A percentile compares a stretch with the other conserved stretches of the same genome.
phyloP scores from a whole-genome alignment of 2,797 vertebrate species.

The Anguilla obscura region DNA sequence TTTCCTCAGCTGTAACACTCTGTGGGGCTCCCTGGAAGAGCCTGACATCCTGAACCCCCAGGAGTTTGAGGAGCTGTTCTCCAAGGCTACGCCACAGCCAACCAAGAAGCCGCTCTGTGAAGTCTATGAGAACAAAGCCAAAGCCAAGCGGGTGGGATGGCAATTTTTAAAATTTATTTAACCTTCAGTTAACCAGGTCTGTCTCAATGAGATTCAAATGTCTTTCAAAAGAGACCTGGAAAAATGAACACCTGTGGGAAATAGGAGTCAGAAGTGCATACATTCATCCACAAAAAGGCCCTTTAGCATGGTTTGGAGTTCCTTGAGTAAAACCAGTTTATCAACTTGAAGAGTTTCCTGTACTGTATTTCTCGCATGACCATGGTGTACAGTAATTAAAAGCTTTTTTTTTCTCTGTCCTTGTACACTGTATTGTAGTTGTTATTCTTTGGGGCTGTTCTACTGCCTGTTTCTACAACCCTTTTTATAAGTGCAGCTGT shows the following conservation, averaged over 20 bases:
- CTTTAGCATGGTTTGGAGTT: not conserved
- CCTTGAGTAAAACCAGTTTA: not conserved
- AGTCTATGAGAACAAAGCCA: conserved; percentile 83
- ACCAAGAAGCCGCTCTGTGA: conserved; percentile 91
- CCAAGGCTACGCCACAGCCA: conserved; percentile 80
- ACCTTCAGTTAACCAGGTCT: not conserved
- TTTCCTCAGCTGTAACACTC: conserved; percentile 66
- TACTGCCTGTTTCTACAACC: no score
- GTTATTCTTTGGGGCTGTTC: no score
- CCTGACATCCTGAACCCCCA: conserved; percentile 77
- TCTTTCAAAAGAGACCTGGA: no score
- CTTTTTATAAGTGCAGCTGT: no score
- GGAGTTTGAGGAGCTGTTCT: conserved; percentile 93
- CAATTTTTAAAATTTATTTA: not conserved
- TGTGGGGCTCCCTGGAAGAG: conserved; percentile 89
- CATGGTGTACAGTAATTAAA: not conserved
- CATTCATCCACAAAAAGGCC: not conserved
- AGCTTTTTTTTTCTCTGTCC: not conserved
- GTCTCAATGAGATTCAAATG: no score
- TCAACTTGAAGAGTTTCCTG: not conserved
- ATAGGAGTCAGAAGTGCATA: not conserved
- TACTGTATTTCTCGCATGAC: not conserved
- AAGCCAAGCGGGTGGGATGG: conserved; percentile 82
- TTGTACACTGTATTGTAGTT: not conserved
- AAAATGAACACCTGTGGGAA: not conserved